Conservation (phyloP, 2,113 vertebrate species). For the Galemys pyrenaicus region DNA sequence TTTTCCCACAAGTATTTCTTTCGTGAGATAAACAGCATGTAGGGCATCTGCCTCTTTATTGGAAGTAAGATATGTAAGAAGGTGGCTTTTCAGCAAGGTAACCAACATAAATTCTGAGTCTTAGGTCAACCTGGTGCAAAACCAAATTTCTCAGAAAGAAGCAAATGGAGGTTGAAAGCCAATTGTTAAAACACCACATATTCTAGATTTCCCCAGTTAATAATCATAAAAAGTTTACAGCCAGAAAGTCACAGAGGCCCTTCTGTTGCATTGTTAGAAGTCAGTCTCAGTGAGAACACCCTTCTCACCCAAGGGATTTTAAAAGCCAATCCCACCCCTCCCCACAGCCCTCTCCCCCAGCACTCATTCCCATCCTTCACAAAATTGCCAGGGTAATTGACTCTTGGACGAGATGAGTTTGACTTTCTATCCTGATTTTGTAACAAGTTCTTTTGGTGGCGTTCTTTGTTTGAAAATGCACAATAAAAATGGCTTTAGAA, state of each 20-base stretch:
- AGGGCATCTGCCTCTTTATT: slow-evolving; percentile 62
- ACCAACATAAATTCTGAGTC: slow-evolving; percentile 15
- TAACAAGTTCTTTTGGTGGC: slow-evolving; percentile 76
- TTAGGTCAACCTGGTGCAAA: slow-evolving; percentile 52
- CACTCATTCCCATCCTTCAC: slow-evolving; percentile 62
- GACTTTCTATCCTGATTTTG: slow-evolving; percentile 76
- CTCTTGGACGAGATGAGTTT: slow-evolving; percentile 74
- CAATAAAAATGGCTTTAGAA: slow-evolving; percentile 80
- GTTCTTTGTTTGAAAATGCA: slow-evolving; percentile 77
- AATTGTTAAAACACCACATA: slow-evolving; percentile 67
- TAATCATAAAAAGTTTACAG: slow-evolving; percentile 79
- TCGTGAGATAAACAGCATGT: slow-evolving; percentile 57
- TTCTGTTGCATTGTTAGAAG: slow-evolving; percentile 56
- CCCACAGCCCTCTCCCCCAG: background rate
- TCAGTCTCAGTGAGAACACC: slow-evolving; percentile 58
- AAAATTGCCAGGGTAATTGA: slow-evolving; percentile 76
- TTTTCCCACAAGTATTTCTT: slow-evolving; percentile 77
- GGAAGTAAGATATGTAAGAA: slow-evolving; percentile 46
- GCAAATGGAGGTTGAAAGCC: slow-evolving; percentile 58
- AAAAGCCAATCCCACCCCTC: slow-evolving; percentile 50
- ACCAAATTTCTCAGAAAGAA: slow-evolving; percentile 53
- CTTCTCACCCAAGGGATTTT: slow-evolving; percentile 51
- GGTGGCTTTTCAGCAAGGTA: slow-evolving; percentile 39
- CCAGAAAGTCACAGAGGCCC: slow-evolving; percentile 75
- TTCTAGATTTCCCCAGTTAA: slow-evolving; percentile 73